Evolutionary conservation across 2,888 invertebrate species (phyloP), one percentile per base, ranked within the genome.

Genomic region (Amaurobius ferox): DNA sequence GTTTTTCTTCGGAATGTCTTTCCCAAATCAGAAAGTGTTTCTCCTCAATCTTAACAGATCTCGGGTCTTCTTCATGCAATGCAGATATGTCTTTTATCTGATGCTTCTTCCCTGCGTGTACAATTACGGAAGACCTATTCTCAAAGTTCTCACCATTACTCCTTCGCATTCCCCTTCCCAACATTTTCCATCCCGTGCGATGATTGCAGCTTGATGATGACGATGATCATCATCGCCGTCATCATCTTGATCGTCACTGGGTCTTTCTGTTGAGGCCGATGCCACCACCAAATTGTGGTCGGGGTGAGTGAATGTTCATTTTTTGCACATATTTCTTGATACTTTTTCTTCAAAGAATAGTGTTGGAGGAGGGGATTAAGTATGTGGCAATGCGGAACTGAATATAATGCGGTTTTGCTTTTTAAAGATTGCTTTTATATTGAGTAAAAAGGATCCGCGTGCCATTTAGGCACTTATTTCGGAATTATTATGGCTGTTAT

Each of bases 401-500:
- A 61, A 35, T 32, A 23, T 35, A 62, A 35, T 55, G 66, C 28
- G 40, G 5, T n/a, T 64, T 64, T n/a, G 64, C 64, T 64, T 64
- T n/a, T 64, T 64, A 66, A 71, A 30, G 55, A 29, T 44, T 39
- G n/a, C 19, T 70, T 70, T 70, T 48, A 40, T 44, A 70, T 68
- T 35, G 39, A 70, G 30, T 66, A 66, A 66, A 35, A 30, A 29
- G 32, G 32, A 66, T 19, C 35, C 19, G 16, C 19, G 9, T 19
- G 32, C 6, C 32, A 66, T 19, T 66, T 19, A 1, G 19, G 66
- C 5, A 9, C n/a, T 32, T n/a, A n/a, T 66, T 30, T 32, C 32
- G 66, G 67, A 73, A 79, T 79, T 73, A 73, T 79, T 44, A 79
- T 73, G 64, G 62, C 73, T 79, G 40, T 79, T 73, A 79, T 79